phyloP scores from a whole-genome alignment of 1,140 invertebrate genomes.

The Drosophila pseudoobscura region DNA sequence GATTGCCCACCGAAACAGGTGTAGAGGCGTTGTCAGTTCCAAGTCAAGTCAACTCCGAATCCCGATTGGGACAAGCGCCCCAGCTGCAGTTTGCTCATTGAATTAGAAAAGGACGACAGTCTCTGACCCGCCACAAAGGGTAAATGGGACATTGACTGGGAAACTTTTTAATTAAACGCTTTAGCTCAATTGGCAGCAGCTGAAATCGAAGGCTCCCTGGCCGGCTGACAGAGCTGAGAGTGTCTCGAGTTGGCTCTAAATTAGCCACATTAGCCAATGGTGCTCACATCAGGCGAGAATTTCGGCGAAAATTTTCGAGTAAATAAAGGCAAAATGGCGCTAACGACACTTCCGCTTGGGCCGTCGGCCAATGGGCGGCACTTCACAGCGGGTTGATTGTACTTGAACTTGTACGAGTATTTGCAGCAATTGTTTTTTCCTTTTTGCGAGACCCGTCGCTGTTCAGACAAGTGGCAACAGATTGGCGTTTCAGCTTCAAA shows the following conservation, averaged over 20 bases:
- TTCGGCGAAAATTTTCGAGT: slow-evolving; percentile 18
- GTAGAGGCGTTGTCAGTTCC: too few relatives aligned
- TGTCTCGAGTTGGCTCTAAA: background rate
- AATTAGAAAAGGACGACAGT: slow-evolving; percentile 50
- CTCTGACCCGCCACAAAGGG: slow-evolving; percentile 4
- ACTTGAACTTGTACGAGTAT: too few relatives aligned
- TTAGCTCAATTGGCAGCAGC: slow-evolving; percentile 13
- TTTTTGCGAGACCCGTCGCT: too few relatives aligned
- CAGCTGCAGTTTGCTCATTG: slow-evolving; percentile 46
- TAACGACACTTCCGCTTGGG: slow-evolving; percentile 11
- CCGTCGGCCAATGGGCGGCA: slow-evolving; percentile 14
- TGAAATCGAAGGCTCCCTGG: background rate
- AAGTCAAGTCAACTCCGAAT: background rate
- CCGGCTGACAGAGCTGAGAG: background rate
- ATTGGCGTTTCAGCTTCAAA: background rate
- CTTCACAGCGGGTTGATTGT: background rate
- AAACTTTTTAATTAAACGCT: slow-evolving; percentile 44
- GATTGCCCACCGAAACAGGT: too few relatives aligned
- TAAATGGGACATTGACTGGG: slow-evolving; percentile 2
- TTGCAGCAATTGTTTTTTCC: too few relatives aligned
- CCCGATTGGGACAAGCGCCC: slow-evolving; percentile 16
- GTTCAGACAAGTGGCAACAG: slow-evolving; percentile 5
- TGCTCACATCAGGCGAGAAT: slow-evolving; percentile 7
- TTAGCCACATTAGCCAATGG: slow-evolving; percentile 5
- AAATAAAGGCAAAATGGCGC: slow-evolving; percentile 15